Evolutionary conservation across 2,888 invertebrate species (phyloP), one percentile per base, ranked within the genome.

Genomic region (Halocaridina rubra): DNA sequence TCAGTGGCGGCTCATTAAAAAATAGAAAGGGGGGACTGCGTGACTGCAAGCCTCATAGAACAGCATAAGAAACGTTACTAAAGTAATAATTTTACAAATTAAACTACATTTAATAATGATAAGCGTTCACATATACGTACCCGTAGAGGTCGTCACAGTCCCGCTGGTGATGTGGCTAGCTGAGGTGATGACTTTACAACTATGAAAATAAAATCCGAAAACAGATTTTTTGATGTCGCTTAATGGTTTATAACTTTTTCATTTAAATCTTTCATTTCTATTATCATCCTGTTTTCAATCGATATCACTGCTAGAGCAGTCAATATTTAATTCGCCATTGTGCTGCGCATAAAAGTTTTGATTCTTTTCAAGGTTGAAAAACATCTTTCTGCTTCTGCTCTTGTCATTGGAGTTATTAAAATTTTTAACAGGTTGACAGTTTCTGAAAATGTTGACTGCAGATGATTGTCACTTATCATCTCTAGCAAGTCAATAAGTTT

Each of bases 241-340:
- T 1, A 46, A 46, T 46, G 1, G 16, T 46, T 46, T 2, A 46
- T 46, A 10, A 46, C 46, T 46, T 46, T 10, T 46, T 86, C 33
- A 86, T 89, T 88, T 64, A 89, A 89, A 74, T 89, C 77, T 24
- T 33, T 1, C 59, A 89, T 89, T 72, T 79, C 72, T 3, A 79
- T 16, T 46, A 46, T 71, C 79, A 88, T 75, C 16, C 81, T 74
- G 74, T 88, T 85, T 72, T 89, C 88, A 57, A 46, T 19, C 19
- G 76, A 76, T 27, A 76, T 22, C 53, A 76, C 24, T 59, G 76
- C 16, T 76, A 76, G 29, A 57, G 53, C 76, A 53, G 53, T 4
- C 33, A 72, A 22, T 27, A 13, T n/a, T 16, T 46, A 10, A 1
- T 2, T 2, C 2, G 46, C 1, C 2, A 2, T 46, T 10, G 46